Conservation (phyloP, 1,140 invertebrate species). For the Ceratina japonica region DNA sequence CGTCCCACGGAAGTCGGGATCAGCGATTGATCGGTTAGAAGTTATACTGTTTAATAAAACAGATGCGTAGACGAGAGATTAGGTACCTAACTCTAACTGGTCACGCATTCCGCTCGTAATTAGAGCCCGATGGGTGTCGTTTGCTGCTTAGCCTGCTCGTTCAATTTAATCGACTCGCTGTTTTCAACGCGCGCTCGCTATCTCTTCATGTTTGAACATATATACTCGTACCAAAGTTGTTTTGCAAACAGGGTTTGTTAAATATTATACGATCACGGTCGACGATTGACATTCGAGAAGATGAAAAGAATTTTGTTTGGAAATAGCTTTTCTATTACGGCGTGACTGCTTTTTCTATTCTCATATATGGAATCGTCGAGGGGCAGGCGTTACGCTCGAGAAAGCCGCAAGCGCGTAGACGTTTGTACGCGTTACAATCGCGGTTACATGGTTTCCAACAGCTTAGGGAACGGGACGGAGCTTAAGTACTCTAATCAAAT, state of each 20-base stretch:
- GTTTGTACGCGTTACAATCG: conserved; percentile 40
- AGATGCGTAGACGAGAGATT: conserved; percentile 40
- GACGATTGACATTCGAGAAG: too few relatives aligned
- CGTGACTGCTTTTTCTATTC: too few relatives aligned
- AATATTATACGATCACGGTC: background rate
- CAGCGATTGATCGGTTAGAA: too few relatives aligned
- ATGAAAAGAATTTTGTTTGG: too few relatives aligned
- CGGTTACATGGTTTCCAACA: conserved; percentile 44
- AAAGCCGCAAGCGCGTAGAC: conserved; percentile 36
- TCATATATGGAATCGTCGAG: too few relatives aligned
- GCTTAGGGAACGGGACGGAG: conserved; percentile 30
- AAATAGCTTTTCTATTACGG: too few relatives aligned
- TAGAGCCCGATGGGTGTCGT: conserved; percentile 29
- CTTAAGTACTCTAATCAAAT: conserved; percentile 54
- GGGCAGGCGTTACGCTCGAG: conserved; percentile 45
- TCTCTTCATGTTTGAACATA: background rate
- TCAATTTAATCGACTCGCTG: background rate
- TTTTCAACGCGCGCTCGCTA: background rate
- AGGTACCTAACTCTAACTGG: background rate
- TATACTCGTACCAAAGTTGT: background rate
- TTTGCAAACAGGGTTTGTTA: too few relatives aligned
- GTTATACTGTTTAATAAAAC: conserved; percentile 6
- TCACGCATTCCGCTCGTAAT: conserved; percentile 28
- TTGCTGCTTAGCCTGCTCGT: conserved; percentile 2
- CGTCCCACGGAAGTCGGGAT: too few relatives aligned